A percentile compares a stretch with the other conserved stretches of the same genome.
Evolutionary conservation across 2,113 vertebrate genomes (phyloP).

Genomic region (Phrynocephalus versicolor): DNA sequence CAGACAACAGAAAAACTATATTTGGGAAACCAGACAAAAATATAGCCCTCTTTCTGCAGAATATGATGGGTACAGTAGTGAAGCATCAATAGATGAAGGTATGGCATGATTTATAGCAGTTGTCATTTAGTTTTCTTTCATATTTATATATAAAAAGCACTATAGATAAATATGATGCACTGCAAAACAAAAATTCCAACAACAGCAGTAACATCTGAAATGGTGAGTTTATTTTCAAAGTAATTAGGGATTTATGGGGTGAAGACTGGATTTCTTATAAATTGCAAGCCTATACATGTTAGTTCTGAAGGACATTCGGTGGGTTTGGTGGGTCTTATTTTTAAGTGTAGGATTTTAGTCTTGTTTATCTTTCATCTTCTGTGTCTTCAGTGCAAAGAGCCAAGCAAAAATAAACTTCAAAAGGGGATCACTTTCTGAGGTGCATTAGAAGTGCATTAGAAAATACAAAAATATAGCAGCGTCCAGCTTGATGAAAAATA

Average conservation of each 20-base stretch:
- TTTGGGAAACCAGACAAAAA: slow-evolving; percentile 91
- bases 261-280: neutral
- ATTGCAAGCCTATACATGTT: neutral
- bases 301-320: neutral
- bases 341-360: neutral
- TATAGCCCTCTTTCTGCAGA: slow-evolving; percentile 91
- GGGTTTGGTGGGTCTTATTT: neutral
- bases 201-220: neutral
- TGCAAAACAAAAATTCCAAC: neutral
- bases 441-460: neutral
- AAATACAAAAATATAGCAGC: neutral
- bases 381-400: neutral
- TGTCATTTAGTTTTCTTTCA: slow-evolving; percentile 58
- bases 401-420: neutral
- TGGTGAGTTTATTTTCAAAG: neutral
- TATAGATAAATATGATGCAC: slow-evolving; percentile 40
- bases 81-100: slow-evolving; percentile 94
- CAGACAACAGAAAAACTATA: slow-evolving; percentile 81
- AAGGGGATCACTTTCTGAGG: neutral
- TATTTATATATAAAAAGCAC: slow-evolving; percentile 13
- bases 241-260: neutral
- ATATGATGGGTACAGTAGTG: slow-evolving; percentile 94
- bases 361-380: slow-evolving; percentile 1
- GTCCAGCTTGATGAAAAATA: neutral
- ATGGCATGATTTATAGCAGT: slow-evolving; percentile 69